Evolutionary conservation across 1,140 invertebrate species (phyloP), one percentile per base, ranked within the genome.

Genomic region (Ips nitidus): DNA sequence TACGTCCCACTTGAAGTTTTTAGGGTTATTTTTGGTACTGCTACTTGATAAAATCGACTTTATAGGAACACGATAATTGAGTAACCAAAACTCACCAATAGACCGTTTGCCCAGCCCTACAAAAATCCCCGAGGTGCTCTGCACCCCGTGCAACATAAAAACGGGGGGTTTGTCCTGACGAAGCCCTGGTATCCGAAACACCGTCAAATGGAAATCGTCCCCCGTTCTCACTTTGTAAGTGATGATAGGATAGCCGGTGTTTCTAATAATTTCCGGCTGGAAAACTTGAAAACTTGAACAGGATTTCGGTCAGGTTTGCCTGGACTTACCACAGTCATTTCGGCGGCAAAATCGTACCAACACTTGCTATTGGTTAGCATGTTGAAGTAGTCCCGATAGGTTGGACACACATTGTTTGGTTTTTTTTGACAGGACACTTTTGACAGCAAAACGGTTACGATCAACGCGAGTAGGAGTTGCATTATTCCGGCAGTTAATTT

Each of bases 101-200:
- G 79, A 80, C 55, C 73, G 67, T 43, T 74, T 75, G 42, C 84
- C 82, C 75, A 85, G 83, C 39, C 86, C 78, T 43, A 89, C 80
- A 78, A 83, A 90, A 74, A 86, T 85, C 4, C 83, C 83, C 7
- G 84, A 83, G 42, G 84, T 86, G 56, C 83, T 83, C 52, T 87
- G 77, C 2, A 90, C 80, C 5, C 89, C 89, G 72, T 90, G 89
- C 74, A 91, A 86, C 1, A 92, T 79, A 47, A 87, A 86, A 4
- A 90, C 84, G 3, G 84, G 80, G 41, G 80, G 61, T 63, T 73
- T 75, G 4, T 55, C 37, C 3, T 57, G 8, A 22, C 71, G 71
- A 3, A 74, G 57, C 42, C 73, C 75, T 1, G 85, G 83, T 69
- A 88, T 84, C 53, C 87, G 75, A 70, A 84, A 85, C 5, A 87